phyloP scores from a whole-genome alignment of 2,888 invertebrate genomes.

The Strigamia maritima region DNA sequence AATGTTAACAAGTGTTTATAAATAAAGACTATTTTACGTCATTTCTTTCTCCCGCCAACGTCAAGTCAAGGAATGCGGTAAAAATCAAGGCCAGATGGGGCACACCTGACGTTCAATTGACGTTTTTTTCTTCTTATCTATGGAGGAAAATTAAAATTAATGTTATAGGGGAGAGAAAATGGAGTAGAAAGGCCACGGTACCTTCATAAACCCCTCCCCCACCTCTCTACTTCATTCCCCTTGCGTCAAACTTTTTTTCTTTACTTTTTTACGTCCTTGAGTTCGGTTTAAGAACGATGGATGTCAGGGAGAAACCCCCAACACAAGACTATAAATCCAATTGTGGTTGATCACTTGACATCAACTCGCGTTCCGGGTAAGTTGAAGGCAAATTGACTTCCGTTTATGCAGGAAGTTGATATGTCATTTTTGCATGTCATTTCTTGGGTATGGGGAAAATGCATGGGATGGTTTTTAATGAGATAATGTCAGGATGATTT shows the following conservation, averaged over 20 bases:
- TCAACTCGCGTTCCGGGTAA: slow-evolving; percentile 9
- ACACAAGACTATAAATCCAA: slow-evolving; percentile 4
- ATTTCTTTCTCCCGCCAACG: slow-evolving; percentile 16
- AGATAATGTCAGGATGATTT: not conserved
- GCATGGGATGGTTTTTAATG: not conserved
- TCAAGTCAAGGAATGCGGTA: slow-evolving; percentile 8
- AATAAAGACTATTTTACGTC: slow-evolving; percentile 4
- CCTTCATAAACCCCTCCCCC: not conserved
- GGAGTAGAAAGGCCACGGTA: slow-evolving; percentile 5
- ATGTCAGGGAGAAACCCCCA: slow-evolving; percentile 20
- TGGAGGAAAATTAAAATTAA: slow-evolving; percentile 6
- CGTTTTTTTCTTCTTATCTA: not conserved
- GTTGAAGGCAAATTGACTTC: not conserved
- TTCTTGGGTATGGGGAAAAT: not conserved
- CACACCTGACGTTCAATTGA: slow-evolving; percentile 5
- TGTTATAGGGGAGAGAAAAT: slow-evolving; percentile 8
- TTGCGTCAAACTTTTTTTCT: not conserved
- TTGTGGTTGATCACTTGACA: slow-evolving; percentile 19
- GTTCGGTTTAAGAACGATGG: slow-evolving; percentile 14
- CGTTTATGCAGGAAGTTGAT: not conserved
- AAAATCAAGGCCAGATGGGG: slow-evolving; percentile 5
- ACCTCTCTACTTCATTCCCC: not conserved
- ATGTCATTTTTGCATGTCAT: not conserved
- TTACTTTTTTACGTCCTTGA: not conserved
- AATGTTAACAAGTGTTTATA: not conserved